Base-by-base conservation (phyloP, 2,797 vertebrate species). In the Xenopus petersii region DNA sequence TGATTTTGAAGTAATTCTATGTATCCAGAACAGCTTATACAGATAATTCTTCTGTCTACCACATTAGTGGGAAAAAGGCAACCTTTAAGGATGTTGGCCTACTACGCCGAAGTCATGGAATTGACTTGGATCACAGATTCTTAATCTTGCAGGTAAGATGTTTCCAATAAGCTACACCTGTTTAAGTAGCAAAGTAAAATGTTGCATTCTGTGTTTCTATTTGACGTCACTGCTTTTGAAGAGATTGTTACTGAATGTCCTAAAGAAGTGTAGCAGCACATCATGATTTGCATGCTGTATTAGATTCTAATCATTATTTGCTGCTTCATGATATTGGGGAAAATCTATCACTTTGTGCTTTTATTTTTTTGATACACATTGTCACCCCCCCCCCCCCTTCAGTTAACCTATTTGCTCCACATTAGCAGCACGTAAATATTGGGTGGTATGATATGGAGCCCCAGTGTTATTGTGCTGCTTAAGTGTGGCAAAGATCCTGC, bases 361-460 rank as follows among this genome's bases (percentile, higher is more conserved):
- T 42, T 42, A 6, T 42, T 42, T 42, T 42, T 42, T 42, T 42
- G 26, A 30, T 30, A 30, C 2, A 30, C 26, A 2, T 30, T 30
- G 26, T 30, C 2, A 2, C 2, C 26, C 26, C 26, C 0, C 26
- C 26, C 26, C 26, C 26, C 36, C 36, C 36, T 0, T 42, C 36
- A 6, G 4, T 15, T 15, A 86, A 83, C 90, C 60, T 94, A 89
- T 94, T 94, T 90, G 93, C 93, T 87, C 93, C 94, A 87, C 95
- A 95, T 87, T 96, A 99, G 98, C 98, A 99, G 98, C 98, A 99
- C 95, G 95, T 98, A 98, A 99, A 98, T 99, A 99, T 98, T 98
- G 96, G 96, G 96, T 97, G 89, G 89, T 95, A 87, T 90, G 89
- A 89, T 87, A 86, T 89, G 83, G 89, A 93, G 95, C 94, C 92